Evolutionary conservation across 2,113 vertebrate genomes (phyloP).

Genomic region (Tupaia chinensis): DNA sequence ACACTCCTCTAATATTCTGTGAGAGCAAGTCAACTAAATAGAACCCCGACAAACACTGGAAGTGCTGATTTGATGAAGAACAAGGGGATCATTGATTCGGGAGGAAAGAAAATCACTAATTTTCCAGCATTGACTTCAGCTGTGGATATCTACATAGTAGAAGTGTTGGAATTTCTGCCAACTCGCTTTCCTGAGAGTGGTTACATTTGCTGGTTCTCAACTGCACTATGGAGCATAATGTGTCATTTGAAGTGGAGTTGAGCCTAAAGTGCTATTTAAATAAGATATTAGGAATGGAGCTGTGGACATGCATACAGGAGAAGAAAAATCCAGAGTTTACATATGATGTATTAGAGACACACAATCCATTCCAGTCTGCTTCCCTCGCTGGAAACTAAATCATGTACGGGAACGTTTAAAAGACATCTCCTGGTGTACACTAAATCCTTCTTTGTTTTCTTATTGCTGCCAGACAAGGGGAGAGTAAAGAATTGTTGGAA

Average conservation of each 20-base stretch:
- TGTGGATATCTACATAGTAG: slow-evolving; percentile 35
- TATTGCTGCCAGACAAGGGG: slow-evolving; percentile 58
- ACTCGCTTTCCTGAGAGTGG: not conserved
- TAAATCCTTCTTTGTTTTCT: slow-evolving; percentile 74
- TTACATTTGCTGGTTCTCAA: slow-evolving; percentile 77
- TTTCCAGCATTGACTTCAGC: slow-evolving; percentile 74
- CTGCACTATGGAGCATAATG: not conserved
- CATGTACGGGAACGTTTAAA: slow-evolving; percentile 50
- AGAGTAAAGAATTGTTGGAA: slow-evolving; percentile 74
- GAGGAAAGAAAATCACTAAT: slow-evolving; percentile 58
- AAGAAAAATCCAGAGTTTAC: slow-evolving; percentile 49
- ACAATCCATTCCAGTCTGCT: slow-evolving; percentile 37
- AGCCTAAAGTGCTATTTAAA: slow-evolving; percentile 52
- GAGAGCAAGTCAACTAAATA: slow-evolving; percentile 60
- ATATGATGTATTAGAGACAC: not conserved
- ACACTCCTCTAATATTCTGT: slow-evolving; percentile 42
- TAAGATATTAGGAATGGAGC: slow-evolving; percentile 52
- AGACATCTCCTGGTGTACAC: slow-evolving; percentile 59
- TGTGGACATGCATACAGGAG: slow-evolving; percentile 60
- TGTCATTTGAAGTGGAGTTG: slow-evolving; percentile 57
- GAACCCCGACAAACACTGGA: not conserved
- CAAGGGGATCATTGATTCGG: slow-evolving; percentile 67
- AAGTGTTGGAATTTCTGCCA: slow-evolving; percentile 56
- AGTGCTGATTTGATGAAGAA: slow-evolving; percentile 65
- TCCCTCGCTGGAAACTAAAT: not conserved